Conservation (phyloP, 1,140 invertebrate genomes). For the Hypothenemus hampei region DNA sequence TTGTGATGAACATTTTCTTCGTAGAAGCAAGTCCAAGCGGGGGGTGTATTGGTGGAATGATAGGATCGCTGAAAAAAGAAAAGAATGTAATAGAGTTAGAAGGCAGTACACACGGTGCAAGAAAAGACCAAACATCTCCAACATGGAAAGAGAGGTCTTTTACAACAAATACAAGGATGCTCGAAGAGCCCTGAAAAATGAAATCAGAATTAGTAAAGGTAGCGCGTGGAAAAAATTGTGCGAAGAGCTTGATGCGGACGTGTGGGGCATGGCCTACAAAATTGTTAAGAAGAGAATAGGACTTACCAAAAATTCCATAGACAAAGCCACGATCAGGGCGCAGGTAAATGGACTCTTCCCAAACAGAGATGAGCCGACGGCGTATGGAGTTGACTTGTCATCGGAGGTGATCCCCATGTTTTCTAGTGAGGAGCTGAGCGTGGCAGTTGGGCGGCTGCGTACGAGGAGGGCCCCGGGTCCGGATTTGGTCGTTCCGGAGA, state of each 20-base stretch:
- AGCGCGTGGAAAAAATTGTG: background rate
- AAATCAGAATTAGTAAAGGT: background rate
- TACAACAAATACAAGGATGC: background rate
- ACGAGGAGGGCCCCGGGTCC: slow-evolving; percentile 31
- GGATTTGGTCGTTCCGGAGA: slow-evolving; percentile 29
- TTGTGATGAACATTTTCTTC: background rate
- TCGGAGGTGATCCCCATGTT: background rate
- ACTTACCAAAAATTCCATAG: too few species aligned
- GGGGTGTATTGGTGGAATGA: background rate
- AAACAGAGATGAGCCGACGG: background rate
- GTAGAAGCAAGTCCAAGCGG: background rate
- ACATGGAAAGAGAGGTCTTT: background rate
- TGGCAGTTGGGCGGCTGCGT: slow-evolving; percentile 10
- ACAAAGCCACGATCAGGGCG: background rate
- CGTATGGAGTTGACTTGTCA: background rate
- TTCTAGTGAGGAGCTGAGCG: slow-evolving; percentile 20
- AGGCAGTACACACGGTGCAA: background rate
- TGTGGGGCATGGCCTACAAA: background rate
- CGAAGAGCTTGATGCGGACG: background rate
- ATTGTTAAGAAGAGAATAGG: too few species aligned
- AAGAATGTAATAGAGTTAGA: background rate
- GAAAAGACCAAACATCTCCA: background rate
- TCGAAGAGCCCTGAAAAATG: background rate
- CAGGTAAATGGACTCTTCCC: background rate
- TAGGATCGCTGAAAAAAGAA: background rate